These are phyloP conservation scores for Drosophila acutilabella DNA, from an alignment of 2,888 invertebrate genomes.

Conservation along the genomic window DNA sequence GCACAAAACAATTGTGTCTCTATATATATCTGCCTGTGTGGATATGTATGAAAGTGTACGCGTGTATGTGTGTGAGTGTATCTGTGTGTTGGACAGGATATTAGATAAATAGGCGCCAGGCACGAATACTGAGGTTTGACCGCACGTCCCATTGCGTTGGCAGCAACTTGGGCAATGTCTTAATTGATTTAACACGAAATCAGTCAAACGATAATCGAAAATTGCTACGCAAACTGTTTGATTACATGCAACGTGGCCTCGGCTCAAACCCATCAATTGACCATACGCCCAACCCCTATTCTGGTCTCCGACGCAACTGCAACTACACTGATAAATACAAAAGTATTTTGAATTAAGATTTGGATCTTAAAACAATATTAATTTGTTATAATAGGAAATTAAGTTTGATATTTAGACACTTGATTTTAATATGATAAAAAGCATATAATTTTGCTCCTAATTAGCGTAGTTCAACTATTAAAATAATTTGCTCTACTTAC, in stretches of 20 bases:
- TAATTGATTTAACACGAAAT: conserved; percentile 81
- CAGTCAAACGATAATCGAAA: conserved; percentile 81
- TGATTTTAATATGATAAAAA: no score
- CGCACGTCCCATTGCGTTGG: conserved; percentile 54
- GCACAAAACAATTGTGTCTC: conserved; percentile 51
- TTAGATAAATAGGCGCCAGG: conserved; percentile 72
- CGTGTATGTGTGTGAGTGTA: conserved; percentile 17
- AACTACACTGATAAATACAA: neutral
- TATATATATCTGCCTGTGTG: conserved; percentile 15
- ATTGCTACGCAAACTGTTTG: conserved; percentile 81
- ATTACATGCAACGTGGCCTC: conserved; percentile 74
- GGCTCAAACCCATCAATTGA: conserved; percentile 41
- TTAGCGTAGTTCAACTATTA: no score
- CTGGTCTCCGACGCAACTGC: neutral
- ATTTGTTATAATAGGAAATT: neutral
- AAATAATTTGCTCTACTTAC: no score
- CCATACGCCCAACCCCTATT: conserved; percentile 13
- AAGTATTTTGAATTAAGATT: neutral
- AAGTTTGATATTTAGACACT: no score
- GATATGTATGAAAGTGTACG: conserved; percentile 1
- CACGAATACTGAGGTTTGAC: conserved; percentile 58
- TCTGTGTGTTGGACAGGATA: conserved; percentile 55
- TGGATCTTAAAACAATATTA: neutral
- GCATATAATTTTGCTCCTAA: no score
- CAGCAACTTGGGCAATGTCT: conserved; percentile 69